Base-by-base conservation (phyloP, 2,113 vertebrate species). In the Morone chrysops region DNA sequence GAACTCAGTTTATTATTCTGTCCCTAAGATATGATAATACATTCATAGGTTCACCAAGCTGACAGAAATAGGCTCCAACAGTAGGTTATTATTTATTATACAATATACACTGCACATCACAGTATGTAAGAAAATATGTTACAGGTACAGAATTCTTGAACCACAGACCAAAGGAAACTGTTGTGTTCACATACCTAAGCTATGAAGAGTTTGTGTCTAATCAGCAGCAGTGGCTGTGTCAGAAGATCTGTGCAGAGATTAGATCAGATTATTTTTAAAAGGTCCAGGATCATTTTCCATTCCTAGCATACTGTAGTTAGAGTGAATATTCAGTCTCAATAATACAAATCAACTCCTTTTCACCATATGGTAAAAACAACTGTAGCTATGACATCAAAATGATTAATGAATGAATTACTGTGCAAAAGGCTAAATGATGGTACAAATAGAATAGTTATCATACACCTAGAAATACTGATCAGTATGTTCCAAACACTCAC, bases 1-100 rank as follows among this genome's bases (percentile, higher is more conserved):
- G 4, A 9, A 18, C 14, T 6, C 40, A 40, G 57, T 51, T 65
- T 47, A 43, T 53, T 71, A 45, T 38, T 75, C 43, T 20, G 16
- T 41, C 48, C 40, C n/a, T 50, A 18, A 51, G 14, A 70, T 75
- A 25, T 70, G 65, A 70, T 70, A 75, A 65, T 40, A 66, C 36
- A 70, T 68, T 79, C 38, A 59, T 36, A 41, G 48, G 16, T 57
- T 63, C 70, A 45, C 47, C 17, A 50, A 31, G 25, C 13, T 69
- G 62, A 78, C 38, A 17, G 36, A 72, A 66, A 78, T 5, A 61
- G 38, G n/a, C 62, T 68, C 61, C 61, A 47, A 51, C 61, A 50
- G 50, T n/a, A 51, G n/a, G 17, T 16, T 76, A 6, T 47, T 7
- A 5, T 65, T 50, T 51, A 70, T 70, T 50, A 70, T 12, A n/a